phyloP scores from a whole-genome alignment of 2,113 vertebrate species.

The Hyaena hyaena region DNA sequence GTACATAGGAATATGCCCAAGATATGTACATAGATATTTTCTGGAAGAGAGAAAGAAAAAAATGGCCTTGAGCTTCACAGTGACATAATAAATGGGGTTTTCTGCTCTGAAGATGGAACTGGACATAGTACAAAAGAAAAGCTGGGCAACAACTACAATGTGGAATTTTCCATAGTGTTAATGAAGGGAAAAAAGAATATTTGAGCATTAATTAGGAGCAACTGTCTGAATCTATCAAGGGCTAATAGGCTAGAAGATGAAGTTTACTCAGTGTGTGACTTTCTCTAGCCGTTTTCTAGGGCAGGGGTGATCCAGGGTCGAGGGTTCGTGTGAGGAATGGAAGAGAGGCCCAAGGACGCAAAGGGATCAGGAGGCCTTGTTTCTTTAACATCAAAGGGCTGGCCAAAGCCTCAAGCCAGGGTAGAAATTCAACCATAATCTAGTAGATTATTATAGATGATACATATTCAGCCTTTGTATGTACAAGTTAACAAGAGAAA shows the following conservation, averaged over 20 bases:
- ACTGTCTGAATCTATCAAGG: constrained; percentile 60
- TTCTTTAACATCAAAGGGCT: background rate
- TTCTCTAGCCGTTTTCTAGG: constrained; percentile 15
- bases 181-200: constrained; percentile 53
- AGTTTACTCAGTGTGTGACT: constrained; percentile 4
- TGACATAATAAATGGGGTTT: background rate
- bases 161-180: constrained; percentile 68
- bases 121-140: background rate
- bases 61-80: background rate
- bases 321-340: background rate
- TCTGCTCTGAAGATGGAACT: background rate
- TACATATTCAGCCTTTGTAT: background rate
- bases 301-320: background rate
- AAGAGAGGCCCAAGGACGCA: background rate
- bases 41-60: background rate
- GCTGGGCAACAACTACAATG: background rate
- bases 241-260: background rate
- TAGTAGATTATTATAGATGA: background rate
- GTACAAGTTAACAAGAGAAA: background rate
- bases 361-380: background rate
- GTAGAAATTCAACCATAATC: background rate
- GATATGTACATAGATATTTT: background rate
- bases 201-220: constrained; percentile 62
- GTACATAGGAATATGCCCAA: background rate
- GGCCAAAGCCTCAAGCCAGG: background rate